Conservation (phyloP, 2,888 invertebrate genomes). For the Cryptocephalus primarius region DNA sequence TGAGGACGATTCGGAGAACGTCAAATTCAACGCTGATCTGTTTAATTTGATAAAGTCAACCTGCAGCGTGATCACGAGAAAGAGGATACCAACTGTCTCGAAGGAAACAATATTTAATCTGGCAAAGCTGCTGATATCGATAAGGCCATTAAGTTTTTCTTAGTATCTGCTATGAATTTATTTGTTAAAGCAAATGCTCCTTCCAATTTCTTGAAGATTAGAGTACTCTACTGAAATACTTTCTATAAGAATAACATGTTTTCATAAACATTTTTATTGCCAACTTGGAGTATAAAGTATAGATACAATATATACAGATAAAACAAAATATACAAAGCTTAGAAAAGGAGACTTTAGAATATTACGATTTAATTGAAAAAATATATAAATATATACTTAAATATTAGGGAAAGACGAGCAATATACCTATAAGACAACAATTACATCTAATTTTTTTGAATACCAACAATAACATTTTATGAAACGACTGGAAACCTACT, state of each 20-base stretch:
- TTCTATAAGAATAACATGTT: background rate
- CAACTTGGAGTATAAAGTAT: slow-evolving; percentile 12
- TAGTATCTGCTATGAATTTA: slow-evolving; percentile 21
- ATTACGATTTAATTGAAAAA: background rate
- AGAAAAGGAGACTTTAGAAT: background rate
- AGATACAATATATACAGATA: slow-evolving; percentile 1
- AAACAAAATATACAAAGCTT: background rate
- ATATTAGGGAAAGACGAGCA: too few species aligned
- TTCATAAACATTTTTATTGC: slow-evolving; percentile 10
- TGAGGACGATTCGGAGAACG: slow-evolving; percentile 24
- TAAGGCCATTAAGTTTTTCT: slow-evolving; percentile 55
- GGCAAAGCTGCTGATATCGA: slow-evolving; percentile 46
- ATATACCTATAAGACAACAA: too few species aligned
- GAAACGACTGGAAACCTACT: too few species aligned
- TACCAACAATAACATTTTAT: too few species aligned
- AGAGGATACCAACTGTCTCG: slow-evolving; percentile 44
- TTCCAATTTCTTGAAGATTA: too few species aligned
- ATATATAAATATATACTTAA: background rate
- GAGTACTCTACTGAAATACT: too few species aligned
- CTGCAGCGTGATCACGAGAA: slow-evolving; percentile 48
- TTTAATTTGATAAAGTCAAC: slow-evolving; percentile 48
- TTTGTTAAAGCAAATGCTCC: too few species aligned
- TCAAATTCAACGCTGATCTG: slow-evolving; percentile 56
- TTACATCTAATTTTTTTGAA: too few species aligned
- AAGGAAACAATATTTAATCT: slow-evolving; percentile 50